Conservation (phyloP, 2,888 invertebrate species). For the Phaonia tiefii region DNA sequence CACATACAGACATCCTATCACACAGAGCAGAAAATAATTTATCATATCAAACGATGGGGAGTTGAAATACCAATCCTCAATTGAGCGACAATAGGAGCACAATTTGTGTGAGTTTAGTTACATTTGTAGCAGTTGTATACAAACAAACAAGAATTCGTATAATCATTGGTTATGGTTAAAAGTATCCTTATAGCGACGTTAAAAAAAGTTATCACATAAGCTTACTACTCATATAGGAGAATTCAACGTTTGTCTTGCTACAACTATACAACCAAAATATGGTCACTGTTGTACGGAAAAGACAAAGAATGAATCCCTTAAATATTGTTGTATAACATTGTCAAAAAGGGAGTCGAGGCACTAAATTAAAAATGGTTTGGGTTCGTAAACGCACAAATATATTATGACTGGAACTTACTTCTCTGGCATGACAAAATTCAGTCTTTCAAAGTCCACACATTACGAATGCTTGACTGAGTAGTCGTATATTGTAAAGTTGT, state of each 20-base stretch:
- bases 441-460: too few relatives aligned
- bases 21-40: conserved; percentile 52
- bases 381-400: too few relatives aligned
- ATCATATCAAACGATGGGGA: conserved; percentile 51
- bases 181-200: neutral
- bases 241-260: neutral
- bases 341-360: conserved; percentile 16
- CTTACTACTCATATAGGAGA: conserved; percentile 9
- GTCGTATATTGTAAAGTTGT: too few relatives aligned
- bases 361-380: conserved; percentile 57
- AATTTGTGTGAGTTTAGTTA: neutral
- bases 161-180: conserved; percentile 8
- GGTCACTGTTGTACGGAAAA: neutral
- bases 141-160: neutral
- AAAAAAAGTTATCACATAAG: conserved; percentile 34
- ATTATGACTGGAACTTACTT: too few relatives aligned
- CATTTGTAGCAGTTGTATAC: neutral
- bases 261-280: conserved; percentile 9
- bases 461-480: too few relatives aligned
- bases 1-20: conserved; percentile 55
- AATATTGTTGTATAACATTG: conserved; percentile 10
- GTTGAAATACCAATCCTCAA: conserved; percentile 43
- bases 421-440: too few relatives aligned
- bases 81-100: conserved; percentile 20
- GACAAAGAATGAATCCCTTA: conserved; percentile 29